phyloP scores from a whole-genome alignment of 1,140 invertebrate species.

The Cyclargus thomasi region DNA sequence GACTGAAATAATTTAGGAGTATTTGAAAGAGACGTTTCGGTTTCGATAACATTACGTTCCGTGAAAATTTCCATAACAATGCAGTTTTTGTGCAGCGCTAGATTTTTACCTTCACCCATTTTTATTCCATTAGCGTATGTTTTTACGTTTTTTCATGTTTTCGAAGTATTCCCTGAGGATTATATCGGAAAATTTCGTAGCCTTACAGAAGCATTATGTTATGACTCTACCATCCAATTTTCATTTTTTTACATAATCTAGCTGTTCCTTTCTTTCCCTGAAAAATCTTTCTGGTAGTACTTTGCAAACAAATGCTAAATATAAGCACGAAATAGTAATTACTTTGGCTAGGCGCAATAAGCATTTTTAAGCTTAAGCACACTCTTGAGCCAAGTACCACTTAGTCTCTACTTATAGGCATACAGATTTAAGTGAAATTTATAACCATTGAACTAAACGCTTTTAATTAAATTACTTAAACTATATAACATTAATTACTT shows the following conservation, averaged over 20 bases:
- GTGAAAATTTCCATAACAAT: neutral
- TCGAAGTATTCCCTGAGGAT: neutral
- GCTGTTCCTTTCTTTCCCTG: neutral
- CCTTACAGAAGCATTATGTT: neutral
- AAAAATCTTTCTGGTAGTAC: neutral
- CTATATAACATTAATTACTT: no score
- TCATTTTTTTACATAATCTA: neutral
- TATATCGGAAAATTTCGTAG: neutral
- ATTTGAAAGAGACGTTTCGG: no score
- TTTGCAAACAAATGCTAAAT: neutral
- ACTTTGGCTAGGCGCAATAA: constrained; percentile 2
- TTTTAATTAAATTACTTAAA: neutral
- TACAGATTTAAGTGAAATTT: neutral
- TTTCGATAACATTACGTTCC: neutral
- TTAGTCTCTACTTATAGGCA: neutral
- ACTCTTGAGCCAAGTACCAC: neutral
- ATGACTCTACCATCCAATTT: neutral
- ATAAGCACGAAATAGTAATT: neutral
- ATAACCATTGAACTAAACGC: neutral
- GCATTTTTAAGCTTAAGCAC: neutral
- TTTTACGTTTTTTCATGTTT: neutral
- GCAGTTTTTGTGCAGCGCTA: neutral
- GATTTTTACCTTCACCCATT: neutral
- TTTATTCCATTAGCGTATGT: neutral
- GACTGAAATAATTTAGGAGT: no score